Evolutionary conservation across 2,888 invertebrate species (phyloP).

Genomic region (Oscheius sp.): DNA sequence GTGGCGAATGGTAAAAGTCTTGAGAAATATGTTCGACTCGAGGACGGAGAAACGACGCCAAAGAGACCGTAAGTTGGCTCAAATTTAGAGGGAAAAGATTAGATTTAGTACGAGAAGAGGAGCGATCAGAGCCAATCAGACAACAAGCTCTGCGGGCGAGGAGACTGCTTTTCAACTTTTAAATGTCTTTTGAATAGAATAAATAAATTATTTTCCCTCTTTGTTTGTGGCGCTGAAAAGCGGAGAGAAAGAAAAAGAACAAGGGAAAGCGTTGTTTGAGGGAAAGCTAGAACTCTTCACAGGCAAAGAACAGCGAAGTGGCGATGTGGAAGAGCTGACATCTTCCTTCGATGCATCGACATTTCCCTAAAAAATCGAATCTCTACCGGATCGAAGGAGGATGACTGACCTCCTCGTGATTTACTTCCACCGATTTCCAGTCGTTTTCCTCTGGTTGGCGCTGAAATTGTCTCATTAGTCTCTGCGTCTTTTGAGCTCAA

Average conservation of each 20-base stretch:
- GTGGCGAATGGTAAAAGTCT: slow-evolving; percentile 44
- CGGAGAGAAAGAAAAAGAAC: slow-evolving; percentile 4
- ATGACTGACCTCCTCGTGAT: slow-evolving; percentile 13
- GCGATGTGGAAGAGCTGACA: slow-evolving; percentile 43
- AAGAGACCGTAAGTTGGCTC: slow-evolving; percentile 11
- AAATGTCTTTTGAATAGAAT: neutral
- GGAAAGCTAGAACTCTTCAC: slow-evolving; percentile 44
- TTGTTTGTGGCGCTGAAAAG: slow-evolving; percentile 10
- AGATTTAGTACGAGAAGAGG: neutral
- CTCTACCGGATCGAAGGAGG: slow-evolving; percentile 16
- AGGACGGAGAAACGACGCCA: slow-evolving; percentile 25
- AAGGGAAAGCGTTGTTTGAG: neutral
- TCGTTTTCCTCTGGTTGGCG: slow-evolving; percentile 21
- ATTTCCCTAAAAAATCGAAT: slow-evolving; percentile 27
- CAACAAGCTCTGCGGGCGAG: slow-evolving; percentile 16
- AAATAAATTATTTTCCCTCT: neutral
- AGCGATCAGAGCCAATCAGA: neutral
- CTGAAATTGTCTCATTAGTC: slow-evolving; percentile 10
- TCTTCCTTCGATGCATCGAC: slow-evolving; percentile 41
- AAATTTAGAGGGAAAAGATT: neutral
- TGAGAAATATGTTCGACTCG: slow-evolving; percentile 42
- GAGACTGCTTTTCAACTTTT: slow-evolving; percentile 24
- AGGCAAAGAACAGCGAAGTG: slow-evolving; percentile 35
- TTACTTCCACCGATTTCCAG: slow-evolving; percentile 24
- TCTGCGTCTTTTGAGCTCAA: too few relatives aligned